Percentiles rank a stretch among this genome's conserved stretches.
These are phyloP conservation scores for Jacana jacana DNA, from an alignment of 2,113 vertebrate species.

Conservation along the genomic window DNA sequence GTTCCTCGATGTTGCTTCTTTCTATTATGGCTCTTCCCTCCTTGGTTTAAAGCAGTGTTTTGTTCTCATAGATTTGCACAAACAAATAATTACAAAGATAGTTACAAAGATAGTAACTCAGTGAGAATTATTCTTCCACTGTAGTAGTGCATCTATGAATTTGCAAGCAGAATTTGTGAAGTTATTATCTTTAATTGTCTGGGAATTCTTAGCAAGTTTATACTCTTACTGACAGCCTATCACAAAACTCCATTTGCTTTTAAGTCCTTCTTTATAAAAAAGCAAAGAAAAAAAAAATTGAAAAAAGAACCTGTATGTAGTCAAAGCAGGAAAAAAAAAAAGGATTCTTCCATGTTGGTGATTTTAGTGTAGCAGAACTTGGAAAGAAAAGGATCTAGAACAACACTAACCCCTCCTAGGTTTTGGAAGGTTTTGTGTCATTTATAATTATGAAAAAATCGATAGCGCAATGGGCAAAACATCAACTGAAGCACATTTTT, in stretches of 20 bases:
- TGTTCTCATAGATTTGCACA: neutral
- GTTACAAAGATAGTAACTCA: neutral
- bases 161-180: neutral
- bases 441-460: neutral
- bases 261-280: neutral
- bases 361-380: neutral
- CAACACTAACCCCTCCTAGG: neutral
- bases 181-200: neutral
- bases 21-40: neutral
- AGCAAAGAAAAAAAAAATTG: too few species aligned
- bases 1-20: neutral
- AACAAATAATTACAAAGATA: too few species aligned
- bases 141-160: neutral
- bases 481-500: fast-evolving
- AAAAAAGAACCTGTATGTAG: neutral
- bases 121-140: neutral
- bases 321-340: neutral
- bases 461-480: neutral
- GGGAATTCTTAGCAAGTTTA: neutral
- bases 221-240: neutral
- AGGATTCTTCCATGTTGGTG: neutral
- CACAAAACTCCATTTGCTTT: neutral
- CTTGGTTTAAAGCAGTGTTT: neutral
- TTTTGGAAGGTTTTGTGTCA: neutral
- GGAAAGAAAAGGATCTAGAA: neutral